Conservation (phyloP, 30 jellyfish, hydroid and myxozoan species). For the Mastigias papua region DNA sequence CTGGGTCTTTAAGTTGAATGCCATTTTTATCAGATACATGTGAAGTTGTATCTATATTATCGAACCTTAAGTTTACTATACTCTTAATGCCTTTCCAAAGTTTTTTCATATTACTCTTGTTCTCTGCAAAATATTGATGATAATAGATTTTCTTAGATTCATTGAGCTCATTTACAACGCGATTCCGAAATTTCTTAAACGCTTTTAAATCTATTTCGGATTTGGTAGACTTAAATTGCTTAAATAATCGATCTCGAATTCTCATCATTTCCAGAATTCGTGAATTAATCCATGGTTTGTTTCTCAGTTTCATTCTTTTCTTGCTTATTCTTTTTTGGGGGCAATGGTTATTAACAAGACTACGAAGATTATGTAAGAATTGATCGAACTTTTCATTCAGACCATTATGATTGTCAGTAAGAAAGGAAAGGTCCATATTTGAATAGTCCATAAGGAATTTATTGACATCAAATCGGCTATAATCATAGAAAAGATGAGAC, state of each 20-base stretch:
- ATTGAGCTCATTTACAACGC: conserved; percentile 24
- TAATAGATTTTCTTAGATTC: conserved; percentile 3
- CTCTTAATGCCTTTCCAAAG: neutral
- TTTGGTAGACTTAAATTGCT: conserved; percentile 4
- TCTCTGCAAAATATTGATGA: neutral
- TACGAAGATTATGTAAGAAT: neutral
- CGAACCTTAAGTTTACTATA: neutral
- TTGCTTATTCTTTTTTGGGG: neutral
- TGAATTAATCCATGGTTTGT: neutral
- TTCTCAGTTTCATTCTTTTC: neutral
- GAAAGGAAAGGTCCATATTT: neutral
- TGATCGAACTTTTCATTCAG: neutral
- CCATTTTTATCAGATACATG: conserved; percentile 40
- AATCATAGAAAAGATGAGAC: conserved; percentile 11
- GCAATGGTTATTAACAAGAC: neutral
- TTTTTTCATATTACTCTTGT: neutral
- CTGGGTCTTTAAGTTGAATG: conserved; percentile 9
- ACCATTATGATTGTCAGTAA: neutral
- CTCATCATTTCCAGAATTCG: neutral
- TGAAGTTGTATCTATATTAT: conserved; percentile 22
- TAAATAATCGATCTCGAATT: neutral
- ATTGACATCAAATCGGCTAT: conserved; percentile 6
- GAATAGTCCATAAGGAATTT: neutral
- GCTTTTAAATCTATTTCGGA: conserved; percentile 14
- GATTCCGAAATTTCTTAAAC: conserved; percentile 26